Base-by-base conservation (phyloP, 2,113 vertebrate genomes). In the Oenanthe oenanthe region DNA sequence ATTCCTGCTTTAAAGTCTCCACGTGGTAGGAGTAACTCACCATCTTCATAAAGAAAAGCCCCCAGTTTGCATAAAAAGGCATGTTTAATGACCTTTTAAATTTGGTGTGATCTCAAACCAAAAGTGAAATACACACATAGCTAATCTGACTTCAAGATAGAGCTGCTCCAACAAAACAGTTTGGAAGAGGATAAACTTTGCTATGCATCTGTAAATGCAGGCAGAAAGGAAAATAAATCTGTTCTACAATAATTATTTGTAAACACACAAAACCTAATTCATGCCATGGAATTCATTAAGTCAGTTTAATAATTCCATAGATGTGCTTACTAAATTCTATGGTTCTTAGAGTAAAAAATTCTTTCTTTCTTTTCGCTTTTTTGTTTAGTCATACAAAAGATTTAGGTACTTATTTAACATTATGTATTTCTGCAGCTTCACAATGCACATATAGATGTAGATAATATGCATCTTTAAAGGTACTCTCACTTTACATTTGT, bases 211-310 rank as follows among this genome's bases (percentile, higher is more conserved):
- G 2, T 13, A 66, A 89, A 82, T 58, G 16, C 22, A 82, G 34
- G 29, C 15, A 79, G 50, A 57, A 13, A 68, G 12, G 22, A 92
- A 93, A 75, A 85, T 6, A 83, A 67, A 88, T 57, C 40, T 3
- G 0, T 65, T 88, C 48, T 48, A 47, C 17, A 58, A 29, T 13
- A 89, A 62, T 51, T 81, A 50, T 74, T 83, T 90, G 32, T 31
- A 80, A 90, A 88, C 25, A 88, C 22, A 58, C 24, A 80, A 70
- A 88, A 85, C 17, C 12, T 78, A 87, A 82, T 43, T 63, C 7
- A 60, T 68, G 34, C 14, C 22, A 28, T 34, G 17, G n/a, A 91
- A 87, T 85, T 91, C 13, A 63, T 63, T 68, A 85, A 26, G 28
- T 62, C 12, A 45, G 19, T 80, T 83, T 54, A 62, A 74, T 40